phyloP scores from a whole-genome alignment of 2,797 vertebrate species.

The Gobionotothen gibberifrons region DNA sequence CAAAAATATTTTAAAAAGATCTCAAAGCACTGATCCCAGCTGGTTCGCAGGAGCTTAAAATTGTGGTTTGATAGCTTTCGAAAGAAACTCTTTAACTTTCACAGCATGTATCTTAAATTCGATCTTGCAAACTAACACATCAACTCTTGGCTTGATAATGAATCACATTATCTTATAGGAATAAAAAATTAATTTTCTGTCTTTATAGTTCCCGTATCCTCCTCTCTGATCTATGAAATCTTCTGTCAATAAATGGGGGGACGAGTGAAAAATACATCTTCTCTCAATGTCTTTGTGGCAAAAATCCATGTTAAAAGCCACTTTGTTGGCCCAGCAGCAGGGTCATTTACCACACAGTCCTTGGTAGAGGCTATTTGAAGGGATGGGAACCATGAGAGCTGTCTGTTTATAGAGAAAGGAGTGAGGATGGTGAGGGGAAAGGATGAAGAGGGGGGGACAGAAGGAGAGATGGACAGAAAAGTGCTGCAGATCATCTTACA shows the following conservation, averaged over 20 bases:
- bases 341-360: conserved; percentile 52
- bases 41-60: conserved; percentile 17
- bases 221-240: conserved; percentile 23
- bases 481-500: neutral
- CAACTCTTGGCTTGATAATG: neutral
- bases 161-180: conserved; percentile 10
- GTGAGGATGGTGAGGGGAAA: conserved; percentile 15
- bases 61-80: neutral
- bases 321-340: conserved; percentile 49
- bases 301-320: conserved; percentile 59
- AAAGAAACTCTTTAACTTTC: conserved; percentile 1
- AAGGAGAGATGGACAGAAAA: neutral
- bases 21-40: neutral
- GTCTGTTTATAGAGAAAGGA: conserved; percentile 52
- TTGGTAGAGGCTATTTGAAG: conserved; percentile 67
- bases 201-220: conserved; percentile 6
- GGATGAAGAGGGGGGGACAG: conserved; percentile 16
- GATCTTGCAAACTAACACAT: no score
- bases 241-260: conserved; percentile 49
- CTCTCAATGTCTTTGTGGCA: conserved; percentile 29
- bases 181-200: neutral
- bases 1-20: conserved; percentile 3
- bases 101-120: neutral
- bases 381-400: conserved; percentile 55
- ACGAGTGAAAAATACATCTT: conserved; percentile 46